Base-by-base conservation (phyloP, 2,888 invertebrate species). In the Drosophila lutescens region DNA sequence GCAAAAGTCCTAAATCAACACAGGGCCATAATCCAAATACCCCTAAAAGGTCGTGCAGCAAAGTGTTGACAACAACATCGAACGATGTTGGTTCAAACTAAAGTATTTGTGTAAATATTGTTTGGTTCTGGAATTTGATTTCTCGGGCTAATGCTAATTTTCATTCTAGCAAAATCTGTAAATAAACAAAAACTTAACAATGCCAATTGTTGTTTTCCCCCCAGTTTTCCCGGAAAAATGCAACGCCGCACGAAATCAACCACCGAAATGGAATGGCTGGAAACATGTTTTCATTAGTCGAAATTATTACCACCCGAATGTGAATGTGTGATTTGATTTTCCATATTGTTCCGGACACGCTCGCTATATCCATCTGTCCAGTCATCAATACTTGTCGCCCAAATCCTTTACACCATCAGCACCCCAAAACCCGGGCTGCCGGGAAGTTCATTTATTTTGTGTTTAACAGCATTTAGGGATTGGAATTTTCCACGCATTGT, bases 391-490 rank as follows among this genome's bases (percentile, higher is more conserved):
- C 86, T 80, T 83, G 84, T 83, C 84, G 83, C 86, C 73, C 73
- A 85, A 82, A 81, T 86, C 78, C 80, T 73, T 82, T 72, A 71
- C 56, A 70, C 56, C 58, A 51, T 47, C 49, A 49, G 68, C 76
- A 66, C 82, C 71, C 81, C 66, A 40, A 26, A 20, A 20, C 12
- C 32, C 26, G 5, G 26, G 26, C 26, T 26, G 38, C 53, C 56
- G 69, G 67, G 76, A 71, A 57, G 66, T 84, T 89, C 89, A 89
- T 89, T 89, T 89, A 81, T 89, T 89, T 89, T 82, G 77, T 89
- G 86, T 86, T 89, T 89, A 89, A 84, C 87, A 88, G 78, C 79
- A 84, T 82, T 88, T 84, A 87, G 78, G 89, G 89, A 66, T 66
- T 63, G 46, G 15, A 53, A 88, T 86, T 88, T 77, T 82, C 69